phyloP scores from a whole-genome alignment of 2,797 vertebrate species.

The Diglossa cyanea region DNA sequence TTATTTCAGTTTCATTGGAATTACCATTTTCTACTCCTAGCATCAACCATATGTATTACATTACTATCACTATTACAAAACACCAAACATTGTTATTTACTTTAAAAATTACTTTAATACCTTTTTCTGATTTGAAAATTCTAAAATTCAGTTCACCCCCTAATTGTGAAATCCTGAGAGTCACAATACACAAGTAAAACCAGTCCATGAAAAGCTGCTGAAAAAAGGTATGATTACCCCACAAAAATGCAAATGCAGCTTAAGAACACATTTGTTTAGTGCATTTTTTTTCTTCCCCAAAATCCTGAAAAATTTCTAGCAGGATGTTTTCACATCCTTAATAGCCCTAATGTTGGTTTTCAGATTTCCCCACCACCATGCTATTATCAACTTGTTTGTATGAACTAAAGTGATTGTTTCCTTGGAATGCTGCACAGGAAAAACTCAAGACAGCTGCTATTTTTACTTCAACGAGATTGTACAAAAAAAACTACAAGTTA shows the following conservation, averaged over 20 bases:
- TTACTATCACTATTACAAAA: background rate
- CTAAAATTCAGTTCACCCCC: background rate
- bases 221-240: background rate
- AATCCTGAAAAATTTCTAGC: background rate
- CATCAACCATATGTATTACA: background rate
- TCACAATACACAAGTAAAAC: background rate
- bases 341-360: background rate
- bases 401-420: slow-evolving; percentile 11
- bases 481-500: slow-evolving; percentile 25
- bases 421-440: background rate
- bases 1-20: background rate
- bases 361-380: background rate
- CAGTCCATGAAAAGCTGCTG: background rate
- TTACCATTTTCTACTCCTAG: background rate
- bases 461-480: slow-evolving; percentile 8
- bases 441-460: slow-evolving; percentile 7
- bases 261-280: background rate
- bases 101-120: background rate
- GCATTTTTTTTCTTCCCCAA: too few species aligned
- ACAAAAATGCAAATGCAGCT: background rate
- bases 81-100: background rate
- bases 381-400: background rate
- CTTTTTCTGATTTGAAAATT: background rate
- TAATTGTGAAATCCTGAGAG: background rate
- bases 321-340: background rate